Evolutionary conservation across 2,888 invertebrate species (phyloP).

Genomic region (Drosophila mimica): DNA sequence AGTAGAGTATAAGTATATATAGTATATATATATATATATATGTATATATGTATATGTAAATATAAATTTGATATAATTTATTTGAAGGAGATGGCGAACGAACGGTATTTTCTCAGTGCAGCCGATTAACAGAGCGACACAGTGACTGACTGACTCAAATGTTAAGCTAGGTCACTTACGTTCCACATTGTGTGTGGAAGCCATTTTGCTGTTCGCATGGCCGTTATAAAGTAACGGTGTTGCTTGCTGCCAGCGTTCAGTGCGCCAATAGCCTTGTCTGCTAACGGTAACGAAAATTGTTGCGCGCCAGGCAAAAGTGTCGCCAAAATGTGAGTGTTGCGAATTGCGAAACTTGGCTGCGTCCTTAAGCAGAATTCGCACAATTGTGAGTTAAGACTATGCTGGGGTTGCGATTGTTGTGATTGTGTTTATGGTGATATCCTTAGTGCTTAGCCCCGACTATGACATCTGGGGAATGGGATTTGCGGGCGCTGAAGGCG

Average conservation of each 20-base stretch:
- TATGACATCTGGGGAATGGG: slow-evolving; percentile 85
- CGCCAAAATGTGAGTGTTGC: slow-evolving; percentile 36
- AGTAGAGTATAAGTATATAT: not conserved
- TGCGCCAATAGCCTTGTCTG: slow-evolving; percentile 67
- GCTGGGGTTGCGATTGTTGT: not conserved
- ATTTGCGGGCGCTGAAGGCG: slow-evolving; percentile 84
- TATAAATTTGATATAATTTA: not conserved
- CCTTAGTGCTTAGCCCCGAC: slow-evolving; percentile 16
- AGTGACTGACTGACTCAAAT: slow-evolving; percentile 49
- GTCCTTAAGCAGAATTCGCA: slow-evolving; percentile 2
- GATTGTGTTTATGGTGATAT: slow-evolving; percentile 16
- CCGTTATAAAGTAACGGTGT: slow-evolving; percentile 70
- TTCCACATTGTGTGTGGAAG: slow-evolving; percentile 62
- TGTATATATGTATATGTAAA: not conserved
- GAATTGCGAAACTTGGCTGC: slow-evolving; percentile 28
- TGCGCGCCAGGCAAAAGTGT: slow-evolving; percentile 9
- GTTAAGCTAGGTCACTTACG: slow-evolving; percentile 78
- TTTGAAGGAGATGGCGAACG: not conserved
- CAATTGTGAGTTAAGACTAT: not conserved
- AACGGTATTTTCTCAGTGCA: slow-evolving; percentile 7
- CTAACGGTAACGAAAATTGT: slow-evolving; percentile 55
- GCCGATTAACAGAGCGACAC: slow-evolving; percentile 54
- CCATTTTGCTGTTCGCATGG: slow-evolving; percentile 26
- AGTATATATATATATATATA: too few species aligned
- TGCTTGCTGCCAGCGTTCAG: slow-evolving; percentile 54